Conservation (phyloP, 92 coral and sea anemone species). For the Actinernus sp. region DNA sequence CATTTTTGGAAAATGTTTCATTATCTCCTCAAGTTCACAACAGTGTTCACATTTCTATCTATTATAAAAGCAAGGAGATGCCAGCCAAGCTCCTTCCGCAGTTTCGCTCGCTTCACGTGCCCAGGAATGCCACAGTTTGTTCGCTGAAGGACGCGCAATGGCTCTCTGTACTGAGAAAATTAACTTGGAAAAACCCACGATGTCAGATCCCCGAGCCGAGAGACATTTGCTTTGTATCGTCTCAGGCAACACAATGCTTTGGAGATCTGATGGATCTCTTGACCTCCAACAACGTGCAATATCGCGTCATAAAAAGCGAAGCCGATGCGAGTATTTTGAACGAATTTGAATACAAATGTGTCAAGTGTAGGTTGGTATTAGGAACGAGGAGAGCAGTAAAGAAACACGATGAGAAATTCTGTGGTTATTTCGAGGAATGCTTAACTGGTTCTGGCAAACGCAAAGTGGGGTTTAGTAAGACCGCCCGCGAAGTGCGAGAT, state of each 20-base stretch:
- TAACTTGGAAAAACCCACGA: slow-evolving; percentile 53
- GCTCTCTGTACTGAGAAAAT: slow-evolving; percentile 37
- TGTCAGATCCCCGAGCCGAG: slow-evolving; percentile 44
- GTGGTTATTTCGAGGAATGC: slow-evolving; percentile 83
- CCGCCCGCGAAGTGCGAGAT: slow-evolving; percentile 16
- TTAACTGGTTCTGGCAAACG: slow-evolving; percentile 50
- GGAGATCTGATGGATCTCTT: slow-evolving; percentile 45
- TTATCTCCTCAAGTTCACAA: slow-evolving; percentile 63
- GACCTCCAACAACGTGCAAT: slow-evolving; percentile 26
- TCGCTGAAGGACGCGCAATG: slow-evolving; percentile 46
- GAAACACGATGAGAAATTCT: slow-evolving; percentile 70
- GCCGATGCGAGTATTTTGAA: slow-evolving; percentile 49
- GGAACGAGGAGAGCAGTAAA: slow-evolving; percentile 49
- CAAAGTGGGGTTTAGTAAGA: slow-evolving; percentile 39
- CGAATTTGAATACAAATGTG: slow-evolving; percentile 68
- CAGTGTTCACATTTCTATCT: slow-evolving; percentile 62
- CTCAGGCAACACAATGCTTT: slow-evolving; percentile 42
- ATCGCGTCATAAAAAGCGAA: slow-evolving; percentile 32
- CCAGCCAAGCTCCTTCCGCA: slow-evolving; percentile 85
- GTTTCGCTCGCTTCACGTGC: slow-evolving; percentile 75
- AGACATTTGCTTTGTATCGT: slow-evolving; percentile 71
- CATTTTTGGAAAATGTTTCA: slow-evolving; percentile 60
- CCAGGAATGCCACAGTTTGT: slow-evolving; percentile 48
- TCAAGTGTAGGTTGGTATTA: slow-evolving; percentile 68
- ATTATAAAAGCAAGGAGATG: slow-evolving; percentile 67